A percentile compares a stretch with the other conserved stretches of the same genome.
phyloP scores from a whole-genome alignment of 2,113 vertebrate species.

The Neofelis nebulosa region DNA sequence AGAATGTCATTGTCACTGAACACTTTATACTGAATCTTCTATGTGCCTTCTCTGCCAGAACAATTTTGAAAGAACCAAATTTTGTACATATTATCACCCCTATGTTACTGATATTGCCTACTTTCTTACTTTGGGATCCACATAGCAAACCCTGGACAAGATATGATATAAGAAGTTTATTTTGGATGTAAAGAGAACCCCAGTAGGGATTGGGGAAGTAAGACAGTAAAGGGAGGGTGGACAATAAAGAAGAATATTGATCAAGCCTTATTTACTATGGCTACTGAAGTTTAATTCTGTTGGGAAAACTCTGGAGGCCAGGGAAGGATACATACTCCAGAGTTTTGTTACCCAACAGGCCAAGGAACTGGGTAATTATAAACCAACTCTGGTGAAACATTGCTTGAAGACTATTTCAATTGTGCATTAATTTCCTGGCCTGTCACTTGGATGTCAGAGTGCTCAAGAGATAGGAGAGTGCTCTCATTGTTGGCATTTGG shows the following conservation, averaged over 20 bases:
- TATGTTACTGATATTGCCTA: background rate
- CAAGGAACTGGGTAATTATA: background rate
- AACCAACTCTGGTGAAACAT: background rate
- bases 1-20: background rate
- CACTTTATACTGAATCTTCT: background rate
- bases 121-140: background rate
- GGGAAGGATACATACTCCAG: background rate
- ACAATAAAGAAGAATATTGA: background rate
- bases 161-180: background rate
- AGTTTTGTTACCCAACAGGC: background rate
- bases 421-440: background rate
- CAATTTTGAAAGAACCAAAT: background rate
- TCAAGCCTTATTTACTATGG: too few species aligned
- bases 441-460: background rate
- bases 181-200: background rate
- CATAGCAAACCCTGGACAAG: background rate
- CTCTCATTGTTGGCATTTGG: background rate
- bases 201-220: too few species aligned
- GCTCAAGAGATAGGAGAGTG: background rate
- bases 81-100: background rate
- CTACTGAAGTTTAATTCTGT: background rate
- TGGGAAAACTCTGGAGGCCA: background rate
- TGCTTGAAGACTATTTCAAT: background rate
- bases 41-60: background rate
- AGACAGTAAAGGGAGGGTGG: background rate